Percentiles rank a stretch among this genome's conserved stretches.
These are phyloP conservation scores for Eupristina koningsbergeri DNA, from an alignment of 1,140 invertebrate genomes.

Conservation along the genomic window DNA sequence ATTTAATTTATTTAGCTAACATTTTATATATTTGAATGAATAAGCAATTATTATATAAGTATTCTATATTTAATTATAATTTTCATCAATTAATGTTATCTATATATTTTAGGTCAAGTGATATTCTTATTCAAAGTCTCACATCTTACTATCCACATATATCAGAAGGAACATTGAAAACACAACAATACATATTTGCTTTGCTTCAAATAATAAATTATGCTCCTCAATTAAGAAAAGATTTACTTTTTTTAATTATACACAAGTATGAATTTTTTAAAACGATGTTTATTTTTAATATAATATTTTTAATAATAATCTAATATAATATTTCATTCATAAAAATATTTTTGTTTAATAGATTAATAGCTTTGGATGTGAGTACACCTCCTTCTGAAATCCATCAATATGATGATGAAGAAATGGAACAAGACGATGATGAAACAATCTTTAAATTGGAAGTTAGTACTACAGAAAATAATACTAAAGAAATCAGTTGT, in stretches of 20 bases:
- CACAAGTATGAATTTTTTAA: conserved; percentile 74
- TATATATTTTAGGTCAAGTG: conserved; percentile 73
- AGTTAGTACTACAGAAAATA: conserved; percentile 57
- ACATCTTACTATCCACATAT: conserved; percentile 79
- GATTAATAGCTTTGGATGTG: conserved; percentile 81
- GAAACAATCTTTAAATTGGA: conserved; percentile 73
- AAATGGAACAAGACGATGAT: conserved; percentile 62
- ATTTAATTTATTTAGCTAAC: too few relatives aligned
- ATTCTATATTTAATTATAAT: too few relatives aligned
- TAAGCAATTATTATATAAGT: too few relatives aligned
- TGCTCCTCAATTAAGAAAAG: conserved; percentile 75
- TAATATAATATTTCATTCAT: background rate
- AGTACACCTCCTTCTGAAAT: conserved; percentile 76
- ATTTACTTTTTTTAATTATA: conserved; percentile 79
- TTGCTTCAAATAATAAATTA: conserved; percentile 79
- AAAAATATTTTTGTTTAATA: conserved; percentile 59
- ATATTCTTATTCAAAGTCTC: conserved; percentile 73
- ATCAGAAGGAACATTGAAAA: conserved; percentile 73
- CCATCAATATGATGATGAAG: conserved; percentile 68
- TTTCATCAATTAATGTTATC: conserved; percentile 37
- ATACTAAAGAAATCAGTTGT: conserved; percentile 61
- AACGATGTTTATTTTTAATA: background rate
- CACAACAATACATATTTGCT: conserved; percentile 79
- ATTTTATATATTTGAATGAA: too few relatives aligned
- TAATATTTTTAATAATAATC: too few relatives aligned